phyloP scores from a whole-genome alignment of 2,113 vertebrate species.

The Clarias batrachus region DNA sequence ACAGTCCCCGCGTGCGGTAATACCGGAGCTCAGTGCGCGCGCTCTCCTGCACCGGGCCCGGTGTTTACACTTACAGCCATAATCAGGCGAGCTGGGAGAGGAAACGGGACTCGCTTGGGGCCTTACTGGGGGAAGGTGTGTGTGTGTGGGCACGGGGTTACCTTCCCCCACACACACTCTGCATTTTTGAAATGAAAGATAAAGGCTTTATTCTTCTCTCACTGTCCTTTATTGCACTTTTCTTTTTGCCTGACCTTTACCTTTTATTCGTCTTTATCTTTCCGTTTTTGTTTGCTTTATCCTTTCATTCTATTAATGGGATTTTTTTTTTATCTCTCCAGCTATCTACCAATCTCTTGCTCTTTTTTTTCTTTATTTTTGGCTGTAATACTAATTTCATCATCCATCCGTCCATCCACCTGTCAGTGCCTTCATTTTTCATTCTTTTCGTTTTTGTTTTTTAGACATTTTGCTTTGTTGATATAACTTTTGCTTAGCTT shows the following conservation, averaged over 20 bases:
- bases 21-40: background rate
- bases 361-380: no score
- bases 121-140: constrained; percentile 31
- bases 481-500: no score
- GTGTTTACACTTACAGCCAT: constrained; percentile 10
- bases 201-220: background rate
- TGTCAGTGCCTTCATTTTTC: no score
- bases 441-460: no score
- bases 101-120: constrained; percentile 49
- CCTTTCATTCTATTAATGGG: background rate
- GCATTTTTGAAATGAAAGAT: background rate
- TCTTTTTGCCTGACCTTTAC: background rate
- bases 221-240: background rate
- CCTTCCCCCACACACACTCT: constrained; percentile 31
- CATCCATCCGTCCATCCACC: no score
- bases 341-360: background rate
- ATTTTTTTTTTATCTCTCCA: background rate
- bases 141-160: background rate
- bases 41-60: background rate
- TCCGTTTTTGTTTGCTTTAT: background rate
- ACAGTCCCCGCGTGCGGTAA: constrained; percentile 7
- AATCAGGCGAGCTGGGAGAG: constrained; percentile 41
- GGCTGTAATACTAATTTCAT: no score
- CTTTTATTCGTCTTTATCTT: background rate
- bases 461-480: no score